phyloP scores from a whole-genome alignment of 2,113 vertebrate species.

The Lonchura striata region DNA sequence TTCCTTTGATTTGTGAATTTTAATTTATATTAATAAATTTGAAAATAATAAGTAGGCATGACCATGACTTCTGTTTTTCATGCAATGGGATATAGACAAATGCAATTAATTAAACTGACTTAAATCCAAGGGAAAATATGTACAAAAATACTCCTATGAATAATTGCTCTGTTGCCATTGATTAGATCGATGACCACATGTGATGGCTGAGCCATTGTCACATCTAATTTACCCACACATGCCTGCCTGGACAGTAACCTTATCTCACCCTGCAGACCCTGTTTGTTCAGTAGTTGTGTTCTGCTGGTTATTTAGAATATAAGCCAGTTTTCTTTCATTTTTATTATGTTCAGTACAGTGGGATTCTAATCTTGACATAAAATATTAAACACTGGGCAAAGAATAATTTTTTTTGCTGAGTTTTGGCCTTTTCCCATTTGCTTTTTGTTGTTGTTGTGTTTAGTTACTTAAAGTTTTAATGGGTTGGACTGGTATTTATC shows the following conservation, averaged over 20 bases:
- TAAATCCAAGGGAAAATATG: background rate
- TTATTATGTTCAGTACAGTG: background rate
- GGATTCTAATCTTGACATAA: background rate
- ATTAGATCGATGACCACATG: rapidly evolving
- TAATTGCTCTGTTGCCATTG: background rate
- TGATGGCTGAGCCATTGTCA: background rate
- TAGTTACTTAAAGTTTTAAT: background rate
- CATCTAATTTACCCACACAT: background rate
- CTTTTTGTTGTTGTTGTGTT: background rate
- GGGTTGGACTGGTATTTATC: background rate
- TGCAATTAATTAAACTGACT: background rate
- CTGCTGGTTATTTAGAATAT: background rate
- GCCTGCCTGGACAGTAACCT: background rate
- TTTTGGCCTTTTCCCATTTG: background rate
- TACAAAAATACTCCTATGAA: background rate
- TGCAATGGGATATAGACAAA: background rate
- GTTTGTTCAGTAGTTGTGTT: background rate
- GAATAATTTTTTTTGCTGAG: background rate
- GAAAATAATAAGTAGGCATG: background rate
- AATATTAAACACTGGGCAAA: background rate
- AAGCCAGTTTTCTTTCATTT: background rate
- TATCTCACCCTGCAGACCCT: background rate
- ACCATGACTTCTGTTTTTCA: background rate
- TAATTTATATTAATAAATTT: background rate
- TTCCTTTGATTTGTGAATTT: background rate